Evolutionary conservation across 2,888 invertebrate species (phyloP).

Genomic region (Dolichomitus sp.): DNA sequence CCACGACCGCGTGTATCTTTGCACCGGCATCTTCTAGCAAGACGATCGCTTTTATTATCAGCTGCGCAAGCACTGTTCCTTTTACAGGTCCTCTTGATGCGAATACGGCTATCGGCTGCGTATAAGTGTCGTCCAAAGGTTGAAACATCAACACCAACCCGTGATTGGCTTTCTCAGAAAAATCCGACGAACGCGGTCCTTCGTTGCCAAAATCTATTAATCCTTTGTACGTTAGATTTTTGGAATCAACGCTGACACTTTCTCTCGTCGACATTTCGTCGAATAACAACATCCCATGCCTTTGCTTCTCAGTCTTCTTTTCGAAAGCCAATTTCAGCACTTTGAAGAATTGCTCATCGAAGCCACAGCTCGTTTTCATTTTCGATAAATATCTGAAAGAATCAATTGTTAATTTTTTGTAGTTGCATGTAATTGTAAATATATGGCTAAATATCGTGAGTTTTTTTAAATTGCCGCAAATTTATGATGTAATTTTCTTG

Average conservation of each 20-base stretch:
- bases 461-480: too few relatives aligned
- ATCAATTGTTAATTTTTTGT: not conserved
- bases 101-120: constrained; percentile 69
- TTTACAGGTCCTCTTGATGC: constrained; percentile 32
- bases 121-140: constrained; percentile 59
- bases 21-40: constrained; percentile 66
- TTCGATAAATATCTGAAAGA: constrained; percentile 8
- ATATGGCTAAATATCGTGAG: not conserved
- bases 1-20: constrained; percentile 68
- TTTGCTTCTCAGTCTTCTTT: constrained; percentile 61
- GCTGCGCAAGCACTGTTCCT: constrained; percentile 49
- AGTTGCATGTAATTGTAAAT: not conserved
- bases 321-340: constrained; percentile 58
- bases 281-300: constrained; percentile 65
- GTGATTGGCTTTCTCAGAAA: constrained; percentile 60
- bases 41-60: constrained; percentile 65
- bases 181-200: constrained; percentile 15
- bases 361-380: constrained; percentile 17
- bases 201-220: too few relatives aligned
- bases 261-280: constrained; percentile 69
- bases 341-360: constrained; percentile 64
- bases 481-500: too few relatives aligned
- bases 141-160: constrained; percentile 69
- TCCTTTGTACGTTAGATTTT: too few relatives aligned
- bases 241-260: constrained; percentile 29